A percentile compares a stretch with the other conserved stretches of the same genome.
Conservation (phyloP, 2,888 invertebrate genomes). For the Leucozona laternaria region DNA sequence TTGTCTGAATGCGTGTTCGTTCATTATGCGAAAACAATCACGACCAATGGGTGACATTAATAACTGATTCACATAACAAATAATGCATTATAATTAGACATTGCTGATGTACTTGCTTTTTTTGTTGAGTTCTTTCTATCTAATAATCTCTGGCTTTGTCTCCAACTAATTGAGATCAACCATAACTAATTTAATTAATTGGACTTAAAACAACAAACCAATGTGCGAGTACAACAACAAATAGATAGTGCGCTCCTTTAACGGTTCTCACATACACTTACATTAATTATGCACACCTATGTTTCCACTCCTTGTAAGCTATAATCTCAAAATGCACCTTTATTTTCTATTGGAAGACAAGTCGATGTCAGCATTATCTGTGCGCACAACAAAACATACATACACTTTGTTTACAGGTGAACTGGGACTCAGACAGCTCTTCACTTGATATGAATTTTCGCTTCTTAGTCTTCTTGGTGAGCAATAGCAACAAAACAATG, state of each 20-base stretch:
- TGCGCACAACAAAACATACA: constrained; percentile 14
- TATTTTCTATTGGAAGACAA: constrained; percentile 15
- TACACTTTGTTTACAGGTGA: constrained; percentile 13
- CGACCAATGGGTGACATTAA: constrained; percentile 19
- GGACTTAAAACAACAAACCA: constrained; percentile 20
- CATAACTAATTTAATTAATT: constrained; percentile 42
- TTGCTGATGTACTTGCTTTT: neutral
- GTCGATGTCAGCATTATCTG: constrained; percentile 16
- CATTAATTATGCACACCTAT: constrained; percentile 33
- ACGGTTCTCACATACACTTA: neutral
- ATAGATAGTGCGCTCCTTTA: neutral
- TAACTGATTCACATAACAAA: neutral
- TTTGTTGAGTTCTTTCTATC: neutral
- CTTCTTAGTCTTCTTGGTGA: neutral
- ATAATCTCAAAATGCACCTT: constrained; percentile 46
- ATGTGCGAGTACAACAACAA: constrained; percentile 1
- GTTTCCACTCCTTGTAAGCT: constrained; percentile 39
- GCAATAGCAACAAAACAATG: neutral
- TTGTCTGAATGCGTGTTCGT: neutral
- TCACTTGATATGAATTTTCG: constrained; percentile 11
- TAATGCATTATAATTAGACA: constrained; percentile 8
- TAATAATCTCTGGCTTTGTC: neutral
- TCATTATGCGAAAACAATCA: constrained; percentile 12
- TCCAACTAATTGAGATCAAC: constrained; percentile 37
- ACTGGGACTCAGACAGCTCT: constrained; percentile 13